A percentile compares a stretch with the other conserved stretches of the same genome.
These are phyloP conservation scores for Lutraria lutraria DNA, from an alignment of 2,888 invertebrate genomes.

Conservation along the genomic window DNA sequence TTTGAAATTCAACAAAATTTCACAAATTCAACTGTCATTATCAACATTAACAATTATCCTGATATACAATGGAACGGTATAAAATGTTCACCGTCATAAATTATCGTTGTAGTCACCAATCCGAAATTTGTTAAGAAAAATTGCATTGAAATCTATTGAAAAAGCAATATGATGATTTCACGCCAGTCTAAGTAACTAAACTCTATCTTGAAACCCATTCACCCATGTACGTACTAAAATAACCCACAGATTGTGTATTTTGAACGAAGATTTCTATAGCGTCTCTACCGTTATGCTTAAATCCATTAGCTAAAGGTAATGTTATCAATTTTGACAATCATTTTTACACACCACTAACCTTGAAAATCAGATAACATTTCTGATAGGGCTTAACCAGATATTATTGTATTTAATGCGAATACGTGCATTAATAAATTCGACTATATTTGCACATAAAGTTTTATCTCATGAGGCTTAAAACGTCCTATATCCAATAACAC, in stretches of 20 bases:
- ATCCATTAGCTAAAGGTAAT: constrained; percentile 4
- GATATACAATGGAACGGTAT: neutral
- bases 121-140: constrained; percentile 5
- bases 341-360: constrained; percentile 20
- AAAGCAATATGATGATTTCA: constrained; percentile 15
- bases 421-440: constrained; percentile 19
- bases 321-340: constrained; percentile 25
- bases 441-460: constrained; percentile 1
- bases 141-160: constrained; percentile 18
- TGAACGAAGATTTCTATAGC: neutral
- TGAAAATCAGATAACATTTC: constrained; percentile 17
- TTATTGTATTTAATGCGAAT: constrained; percentile 23
- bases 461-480: neutral
- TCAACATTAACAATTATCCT: neutral
- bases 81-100: neutral
- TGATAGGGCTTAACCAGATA: constrained; percentile 17
- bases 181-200: neutral
- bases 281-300: constrained; percentile 2
- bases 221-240: constrained; percentile 11
- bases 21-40: constrained; percentile 2
- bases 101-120: neutral
- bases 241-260: neutral
- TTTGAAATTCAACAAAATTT: neutral
- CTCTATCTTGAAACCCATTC: neutral
- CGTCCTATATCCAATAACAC: neutral